A percentile compares a stretch with the other conserved stretches of the same genome.
Evolutionary conservation across 30 jellyfish, hydroid and myxozoan species (phyloP).

Genomic region (Aurelia aurita complex sp. Pacific): DNA sequence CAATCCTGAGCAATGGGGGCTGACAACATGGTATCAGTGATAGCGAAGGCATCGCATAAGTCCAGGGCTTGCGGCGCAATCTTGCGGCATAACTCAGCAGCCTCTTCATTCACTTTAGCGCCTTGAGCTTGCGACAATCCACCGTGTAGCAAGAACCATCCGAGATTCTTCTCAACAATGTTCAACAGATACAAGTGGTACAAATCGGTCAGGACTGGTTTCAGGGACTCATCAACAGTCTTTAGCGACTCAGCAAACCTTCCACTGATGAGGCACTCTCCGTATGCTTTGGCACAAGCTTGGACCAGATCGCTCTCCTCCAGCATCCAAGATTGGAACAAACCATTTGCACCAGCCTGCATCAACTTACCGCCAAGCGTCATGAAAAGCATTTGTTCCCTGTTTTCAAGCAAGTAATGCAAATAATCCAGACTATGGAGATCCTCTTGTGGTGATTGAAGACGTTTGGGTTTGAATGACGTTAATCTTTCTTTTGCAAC

Average conservation of each 20-base stretch:
- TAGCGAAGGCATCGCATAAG: conserved; percentile 80
- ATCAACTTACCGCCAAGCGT: conserved; percentile 72
- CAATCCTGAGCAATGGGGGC: conserved; percentile 95
- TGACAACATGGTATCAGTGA: conserved; percentile 86
- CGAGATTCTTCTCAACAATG: conserved; percentile 74
- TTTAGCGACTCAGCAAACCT: conserved; percentile 55
- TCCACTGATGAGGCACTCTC: conserved; percentile 84
- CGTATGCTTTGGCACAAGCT: conserved; percentile 79
- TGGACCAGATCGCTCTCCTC: conserved; percentile 90
- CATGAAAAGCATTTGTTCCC: conserved; percentile 75
- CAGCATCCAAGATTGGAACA: conserved; percentile 89
- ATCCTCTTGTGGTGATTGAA: conserved; percentile 69
- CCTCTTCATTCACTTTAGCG: conserved; percentile 39
- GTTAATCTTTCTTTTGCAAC: conserved; percentile 91
- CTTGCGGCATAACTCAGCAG: conserved; percentile 70
- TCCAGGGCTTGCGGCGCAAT: conserved; percentile 85
- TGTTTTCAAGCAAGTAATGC: conserved; percentile 79
- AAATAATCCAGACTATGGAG: conserved; percentile 55
- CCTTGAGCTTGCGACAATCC: conserved; percentile 62
- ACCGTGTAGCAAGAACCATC: conserved; percentile 77
- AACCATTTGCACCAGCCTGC: conserved; percentile 74
- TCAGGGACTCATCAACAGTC: conserved; percentile 77
- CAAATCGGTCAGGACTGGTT: conserved; percentile 49
- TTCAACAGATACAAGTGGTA: conserved; percentile 64
- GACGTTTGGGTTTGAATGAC: conserved; percentile 54